These are phyloP conservation scores for Pogonocichla stellata DNA, from an alignment of 2,113 vertebrate species.

Conservation along the genomic window DNA sequence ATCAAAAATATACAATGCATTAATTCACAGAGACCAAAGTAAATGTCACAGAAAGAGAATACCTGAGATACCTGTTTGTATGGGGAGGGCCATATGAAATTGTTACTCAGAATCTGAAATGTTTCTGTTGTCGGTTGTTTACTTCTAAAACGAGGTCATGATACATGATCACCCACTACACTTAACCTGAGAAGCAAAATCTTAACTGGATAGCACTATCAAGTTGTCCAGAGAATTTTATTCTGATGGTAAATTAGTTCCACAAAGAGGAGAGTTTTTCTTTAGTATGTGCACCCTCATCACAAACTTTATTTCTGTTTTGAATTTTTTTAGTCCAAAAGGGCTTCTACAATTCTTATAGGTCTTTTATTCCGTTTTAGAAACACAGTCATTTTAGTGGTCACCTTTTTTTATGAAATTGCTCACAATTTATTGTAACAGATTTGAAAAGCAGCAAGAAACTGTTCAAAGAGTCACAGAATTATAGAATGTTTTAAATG, in stretches of 20 bases:
- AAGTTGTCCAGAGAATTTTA: neutral
- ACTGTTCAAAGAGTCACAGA: neutral
- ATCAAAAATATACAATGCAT: neutral
- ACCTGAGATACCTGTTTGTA: neutral
- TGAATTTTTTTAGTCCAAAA: neutral
- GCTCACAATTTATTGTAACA: neutral
- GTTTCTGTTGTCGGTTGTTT: neutral
- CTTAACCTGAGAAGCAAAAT: neutral
- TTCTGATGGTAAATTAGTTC: neutral
- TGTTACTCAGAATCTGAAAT: neutral
- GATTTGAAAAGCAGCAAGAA: neutral
- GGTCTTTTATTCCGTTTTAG: neutral
- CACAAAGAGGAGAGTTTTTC: neutral
- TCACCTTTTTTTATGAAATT: neutral
- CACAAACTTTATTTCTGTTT: neutral
- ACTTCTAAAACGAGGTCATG: neutral
- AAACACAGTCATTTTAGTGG: neutral
- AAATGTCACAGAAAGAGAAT: neutral
- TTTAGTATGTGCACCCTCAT: neutral
- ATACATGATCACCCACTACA: neutral
- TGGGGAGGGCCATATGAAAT: neutral
- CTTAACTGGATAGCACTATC: neutral
- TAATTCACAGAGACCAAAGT: neutral
- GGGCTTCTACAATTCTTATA: neutral
- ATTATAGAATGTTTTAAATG: neutral